Evolutionary conservation across 2,797 vertebrate species (phyloP).

Genomic region (Cossypha dichroa): DNA sequence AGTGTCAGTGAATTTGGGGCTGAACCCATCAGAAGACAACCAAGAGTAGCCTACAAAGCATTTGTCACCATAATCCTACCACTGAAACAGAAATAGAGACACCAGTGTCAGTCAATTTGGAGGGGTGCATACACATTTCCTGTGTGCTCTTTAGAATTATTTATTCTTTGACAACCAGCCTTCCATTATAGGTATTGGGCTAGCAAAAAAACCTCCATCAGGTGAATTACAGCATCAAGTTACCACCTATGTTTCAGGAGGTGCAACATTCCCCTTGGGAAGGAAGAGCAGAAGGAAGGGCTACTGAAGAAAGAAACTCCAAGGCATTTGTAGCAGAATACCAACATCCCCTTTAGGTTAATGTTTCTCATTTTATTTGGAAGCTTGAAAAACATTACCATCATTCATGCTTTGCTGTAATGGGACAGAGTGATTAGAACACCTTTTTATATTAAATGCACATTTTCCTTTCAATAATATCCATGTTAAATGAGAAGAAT

Average conservation of each 20-base stretch:
- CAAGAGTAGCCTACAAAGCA: not conserved
- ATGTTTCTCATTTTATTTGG: not conserved
- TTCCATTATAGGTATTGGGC: not conserved
- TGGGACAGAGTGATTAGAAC: constrained; percentile 20
- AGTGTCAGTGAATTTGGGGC: not conserved
- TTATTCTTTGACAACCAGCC: not conserved
- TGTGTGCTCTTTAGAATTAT: not conserved
- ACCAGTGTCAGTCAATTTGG: not conserved
- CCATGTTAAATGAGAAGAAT: not conserved
- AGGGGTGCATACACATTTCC: not conserved
- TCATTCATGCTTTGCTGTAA: constrained; percentile 29
- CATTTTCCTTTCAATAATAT: constrained; percentile 24
- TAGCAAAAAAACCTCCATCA: not conserved
- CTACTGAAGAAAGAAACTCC: not conserved
- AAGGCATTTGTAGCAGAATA: not conserved
- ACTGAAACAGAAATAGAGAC: not conserved
- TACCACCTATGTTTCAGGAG: not conserved
- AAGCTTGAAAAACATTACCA: not conserved
- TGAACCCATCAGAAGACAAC: not conserved
- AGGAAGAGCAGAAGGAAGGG: not conserved
- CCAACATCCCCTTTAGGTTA: not conserved
- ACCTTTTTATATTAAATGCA: constrained; percentile 48
- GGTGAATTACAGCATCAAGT: not conserved
- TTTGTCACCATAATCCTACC: not conserved
- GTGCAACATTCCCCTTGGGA: not conserved